A percentile compares a stretch with the other conserved stretches of the same genome.
Conservation (phyloP, 1,140 invertebrate species). For the Conus betulinus region DNA sequence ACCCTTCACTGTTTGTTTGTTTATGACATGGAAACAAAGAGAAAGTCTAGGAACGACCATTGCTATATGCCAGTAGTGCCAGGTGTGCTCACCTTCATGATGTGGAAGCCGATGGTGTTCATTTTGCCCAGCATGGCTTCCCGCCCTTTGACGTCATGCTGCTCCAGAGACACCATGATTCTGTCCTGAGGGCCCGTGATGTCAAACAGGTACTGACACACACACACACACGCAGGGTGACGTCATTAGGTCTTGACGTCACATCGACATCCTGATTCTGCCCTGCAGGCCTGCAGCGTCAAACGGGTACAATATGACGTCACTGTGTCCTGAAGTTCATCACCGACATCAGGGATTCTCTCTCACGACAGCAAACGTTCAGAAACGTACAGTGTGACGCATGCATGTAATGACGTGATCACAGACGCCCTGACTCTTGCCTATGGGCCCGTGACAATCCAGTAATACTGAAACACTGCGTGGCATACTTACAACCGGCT, state of each 20-base stretch:
- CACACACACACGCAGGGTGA: background rate
- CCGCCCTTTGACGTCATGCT: conserved; percentile 74
- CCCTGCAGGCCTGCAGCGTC: background rate
- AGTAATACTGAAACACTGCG: conserved; percentile 75
- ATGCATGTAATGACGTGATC: background rate
- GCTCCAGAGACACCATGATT: conserved; percentile 79
- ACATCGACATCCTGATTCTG: background rate
- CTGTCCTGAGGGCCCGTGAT: conserved; percentile 76
- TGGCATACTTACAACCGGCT: background rate
- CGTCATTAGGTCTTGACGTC: background rate
- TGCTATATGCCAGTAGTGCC: background rate
- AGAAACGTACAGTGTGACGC: no score
- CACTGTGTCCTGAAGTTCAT: background rate
- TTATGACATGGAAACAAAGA: background rate
- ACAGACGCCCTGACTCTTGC: conserved; percentile 75
- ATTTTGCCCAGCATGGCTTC: conserved; percentile 64
- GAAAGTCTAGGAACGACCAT: background rate
- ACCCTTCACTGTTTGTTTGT: no score
- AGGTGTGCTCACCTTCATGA: conserved; percentile 74
- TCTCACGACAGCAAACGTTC: no score
- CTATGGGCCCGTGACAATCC: conserved; percentile 76
- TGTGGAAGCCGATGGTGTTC: conserved; percentile 79
- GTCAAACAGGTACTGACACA: conserved; percentile 78
- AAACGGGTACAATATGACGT: background rate
- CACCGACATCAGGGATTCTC: no score